Evolutionary conservation across 2,797 vertebrate species (phyloP).

Genomic region (Pangasius djambal): DNA sequence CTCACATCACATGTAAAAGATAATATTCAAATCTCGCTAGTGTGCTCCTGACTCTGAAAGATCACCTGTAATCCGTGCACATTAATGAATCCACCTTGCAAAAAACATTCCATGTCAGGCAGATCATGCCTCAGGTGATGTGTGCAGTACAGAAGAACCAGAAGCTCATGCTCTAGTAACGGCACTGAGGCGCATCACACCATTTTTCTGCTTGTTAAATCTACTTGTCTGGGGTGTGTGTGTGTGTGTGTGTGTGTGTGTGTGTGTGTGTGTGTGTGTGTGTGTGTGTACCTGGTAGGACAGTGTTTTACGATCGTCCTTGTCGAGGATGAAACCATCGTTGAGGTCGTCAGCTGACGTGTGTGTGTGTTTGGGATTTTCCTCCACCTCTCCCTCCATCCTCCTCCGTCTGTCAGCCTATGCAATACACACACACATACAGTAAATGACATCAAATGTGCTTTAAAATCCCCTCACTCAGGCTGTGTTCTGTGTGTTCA

Average conservation of each 20-base stretch:
- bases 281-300: slow-evolving; percentile 80
- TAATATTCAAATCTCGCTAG: neutral
- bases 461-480: neutral
- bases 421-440: slow-evolving; percentile 16
- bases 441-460: neutral
- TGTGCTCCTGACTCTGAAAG: no score
- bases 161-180: neutral
- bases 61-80: no score
- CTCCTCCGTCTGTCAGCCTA: slow-evolving; percentile 88
- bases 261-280: neutral
- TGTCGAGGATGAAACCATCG: slow-evolving; percentile 89
- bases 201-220: neutral
- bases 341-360: slow-evolving; percentile 91
- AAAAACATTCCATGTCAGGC: neutral
- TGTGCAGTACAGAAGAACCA: neutral
- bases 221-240: neutral
- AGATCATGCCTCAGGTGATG: neutral
- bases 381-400: slow-evolving; percentile 84
- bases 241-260: neutral
- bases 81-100: neutral
- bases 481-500: neutral
- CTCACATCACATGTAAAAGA: neutral
- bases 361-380: slow-evolving; percentile 65
- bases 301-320: slow-evolving; percentile 81
- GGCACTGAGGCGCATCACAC: neutral